Conservation (phyloP, 2,888 invertebrate species). For the Uropetala carovei region DNA sequence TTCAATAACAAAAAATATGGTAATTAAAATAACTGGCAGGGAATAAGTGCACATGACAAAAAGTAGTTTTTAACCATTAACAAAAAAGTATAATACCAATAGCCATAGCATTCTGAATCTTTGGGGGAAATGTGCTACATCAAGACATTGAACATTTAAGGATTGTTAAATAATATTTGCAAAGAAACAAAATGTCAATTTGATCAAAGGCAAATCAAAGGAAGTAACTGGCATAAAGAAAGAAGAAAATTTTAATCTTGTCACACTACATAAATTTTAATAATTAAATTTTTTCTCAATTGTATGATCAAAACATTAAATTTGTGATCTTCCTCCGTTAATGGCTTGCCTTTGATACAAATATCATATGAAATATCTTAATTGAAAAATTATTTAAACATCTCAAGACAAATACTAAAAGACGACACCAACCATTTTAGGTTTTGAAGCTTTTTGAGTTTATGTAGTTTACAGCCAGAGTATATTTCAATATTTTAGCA, state of each 20-base stretch:
- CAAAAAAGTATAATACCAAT: conserved; percentile 12
- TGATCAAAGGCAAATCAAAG: background rate
- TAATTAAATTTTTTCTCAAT: background rate
- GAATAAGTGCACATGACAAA: conserved; percentile 52
- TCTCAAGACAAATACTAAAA: background rate
- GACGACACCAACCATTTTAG: background rate
- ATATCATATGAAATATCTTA: background rate
- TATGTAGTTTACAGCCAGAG: background rate
- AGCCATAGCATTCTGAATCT: conserved; percentile 30
- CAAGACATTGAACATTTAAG: conserved; percentile 16
- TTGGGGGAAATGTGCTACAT: conserved; percentile 48
- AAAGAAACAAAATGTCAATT: background rate
- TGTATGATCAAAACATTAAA: too few species aligned
- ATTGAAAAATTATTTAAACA: background rate
- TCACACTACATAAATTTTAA: background rate
- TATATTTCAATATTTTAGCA: background rate
- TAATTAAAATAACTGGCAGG: conserved; percentile 48
- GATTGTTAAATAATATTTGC: background rate
- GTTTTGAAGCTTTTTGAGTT: background rate
- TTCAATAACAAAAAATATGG: background rate
- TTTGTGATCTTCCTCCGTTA: background rate
- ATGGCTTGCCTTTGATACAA: background rate
- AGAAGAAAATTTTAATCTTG: too few species aligned
- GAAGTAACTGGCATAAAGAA: too few species aligned
- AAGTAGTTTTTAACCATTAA: background rate